phyloP scores from a whole-genome alignment of 2,797 vertebrate species.

The Lycodopsis pacificus region DNA sequence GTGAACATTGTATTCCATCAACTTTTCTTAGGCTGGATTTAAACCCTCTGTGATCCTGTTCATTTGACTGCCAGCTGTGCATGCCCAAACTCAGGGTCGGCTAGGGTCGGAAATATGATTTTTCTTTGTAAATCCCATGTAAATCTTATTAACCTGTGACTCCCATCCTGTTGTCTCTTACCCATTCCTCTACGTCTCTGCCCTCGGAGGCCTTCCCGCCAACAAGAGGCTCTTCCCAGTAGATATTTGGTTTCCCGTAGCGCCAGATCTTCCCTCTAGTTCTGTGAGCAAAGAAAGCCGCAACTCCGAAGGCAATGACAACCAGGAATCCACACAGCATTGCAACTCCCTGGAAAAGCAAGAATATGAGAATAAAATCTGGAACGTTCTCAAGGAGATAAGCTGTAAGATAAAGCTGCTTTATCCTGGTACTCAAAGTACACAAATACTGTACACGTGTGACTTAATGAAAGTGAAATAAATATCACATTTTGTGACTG shows the following conservation, averaged over 20 bases:
- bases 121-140: constrained; percentile 53
- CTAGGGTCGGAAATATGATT: constrained; percentile 43
- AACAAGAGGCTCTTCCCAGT: constrained; percentile 84
- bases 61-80: constrained; percentile 43
- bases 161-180: constrained; percentile 72
- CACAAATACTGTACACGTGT: constrained; percentile 1
- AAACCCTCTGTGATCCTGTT: constrained; percentile 54
- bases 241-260: constrained; percentile 89
- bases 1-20: constrained; percentile 45
- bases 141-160: constrained; percentile 48
- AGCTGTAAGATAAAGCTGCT: constrained; percentile 22
- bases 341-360: constrained; percentile 84
- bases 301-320: constrained; percentile 84
- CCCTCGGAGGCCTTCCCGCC: constrained; percentile 82
- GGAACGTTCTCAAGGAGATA: constrained; percentile 39
- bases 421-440: constrained; percentile 29
- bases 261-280: constrained; percentile 91
- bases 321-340: constrained; percentile 91
- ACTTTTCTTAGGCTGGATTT: constrained; percentile 57
- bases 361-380: constrained; percentile 29
- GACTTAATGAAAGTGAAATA: not conserved
- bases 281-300: constrained; percentile 87
- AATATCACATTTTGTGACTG: constrained; percentile 2
- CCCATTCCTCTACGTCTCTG: constrained; percentile 92
- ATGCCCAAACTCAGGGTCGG: constrained; percentile 45